Evolutionary conservation across 2,888 invertebrate genomes (phyloP).

Genomic region (Scrobipalpa atriplicella): DNA sequence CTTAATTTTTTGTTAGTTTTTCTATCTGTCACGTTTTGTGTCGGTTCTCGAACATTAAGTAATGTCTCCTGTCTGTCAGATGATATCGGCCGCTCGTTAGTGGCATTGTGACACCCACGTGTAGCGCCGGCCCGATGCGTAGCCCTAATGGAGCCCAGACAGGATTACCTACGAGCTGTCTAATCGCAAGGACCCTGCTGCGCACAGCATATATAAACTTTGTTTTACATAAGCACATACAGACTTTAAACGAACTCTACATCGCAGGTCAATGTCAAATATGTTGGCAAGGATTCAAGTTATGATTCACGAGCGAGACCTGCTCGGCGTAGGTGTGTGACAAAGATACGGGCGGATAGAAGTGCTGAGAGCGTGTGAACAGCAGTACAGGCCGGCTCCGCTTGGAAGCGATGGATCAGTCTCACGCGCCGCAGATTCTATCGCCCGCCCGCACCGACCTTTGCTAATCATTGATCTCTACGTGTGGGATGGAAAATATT

Average conservation of each 20-base stretch:
- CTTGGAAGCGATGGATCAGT: slow-evolving; percentile 59
- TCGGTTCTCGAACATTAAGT: slow-evolving; percentile 62
- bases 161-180: slow-evolving; percentile 63
- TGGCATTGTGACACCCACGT: slow-evolving; percentile 72
- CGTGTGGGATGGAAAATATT: slow-evolving; percentile 51
- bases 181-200: slow-evolving; percentile 45
- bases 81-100: slow-evolving; percentile 75
- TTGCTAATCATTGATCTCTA: slow-evolving; percentile 62
- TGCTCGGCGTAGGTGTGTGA: slow-evolving; percentile 62
- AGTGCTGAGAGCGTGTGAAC: slow-evolving; percentile 67
- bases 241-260: slow-evolving; percentile 38
- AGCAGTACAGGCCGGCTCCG: slow-evolving; percentile 38
- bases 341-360: slow-evolving; percentile 51
- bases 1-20: slow-evolving; percentile 61
- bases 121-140: slow-evolving; percentile 45
- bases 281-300: slow-evolving; percentile 36
- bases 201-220: slow-evolving; percentile 34
- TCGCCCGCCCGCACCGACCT: slow-evolving; percentile 56
- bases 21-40: slow-evolving; percentile 60
- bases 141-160: slow-evolving; percentile 64
- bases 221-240: slow-evolving; percentile 49
- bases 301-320: slow-evolving; percentile 56
- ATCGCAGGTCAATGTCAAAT: slow-evolving; percentile 42
- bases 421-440: slow-evolving; percentile 70
- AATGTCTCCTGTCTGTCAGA: slow-evolving; percentile 71